Evolutionary conservation across 2,797 vertebrate genomes (phyloP), one percentile per base, ranked within the genome.

Genomic region (Falco rusticolus): DNA sequence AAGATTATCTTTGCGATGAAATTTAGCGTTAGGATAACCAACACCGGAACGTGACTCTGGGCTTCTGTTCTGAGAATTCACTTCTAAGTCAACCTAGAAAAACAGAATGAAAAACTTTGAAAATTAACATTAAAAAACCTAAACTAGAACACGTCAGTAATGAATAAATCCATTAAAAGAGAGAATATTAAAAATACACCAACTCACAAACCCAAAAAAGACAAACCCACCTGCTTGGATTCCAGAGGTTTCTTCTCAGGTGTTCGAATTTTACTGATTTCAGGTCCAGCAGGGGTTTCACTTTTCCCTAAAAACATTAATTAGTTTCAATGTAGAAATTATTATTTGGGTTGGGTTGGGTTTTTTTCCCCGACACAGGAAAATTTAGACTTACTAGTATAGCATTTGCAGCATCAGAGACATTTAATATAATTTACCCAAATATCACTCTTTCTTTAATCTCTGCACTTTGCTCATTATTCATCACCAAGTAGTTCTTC

Each of bases 1-100:
- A 57, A 99, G 97, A 87, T 98, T 98, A 91, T 99, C 99, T 97
- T 99, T 99, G 94, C 99, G 99, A 61, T 99, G 99, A 93, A 99
- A 99, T 95, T 99, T 98, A 53, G 98, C 91, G 28, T 97, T 98
- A 51, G 99, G 98, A 97, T 99, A 99, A 92, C 98, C 98, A 47
- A 98, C 82, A 28, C 97, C 89, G 29, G 98, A 97, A 80, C 99
- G 99, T 4, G 98, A 98, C 91, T 99, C 99, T 1, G 99, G 98
- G 97, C 98, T 98, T 97, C 99, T 98, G 90, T 98, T 99, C 96
- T 99, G 99, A 76, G 98, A 97, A 91, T 96, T 97, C 24, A 98
- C 97, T 94, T 99, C 99, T 91, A 98, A 96, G 93, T 99, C 99
- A 93, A 98, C 98, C 99, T 99, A 82, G 48, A 96, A 41, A 59